Conservation (phyloP, 2,888 invertebrate genomes). For the Ennomos quercinarius region DNA sequence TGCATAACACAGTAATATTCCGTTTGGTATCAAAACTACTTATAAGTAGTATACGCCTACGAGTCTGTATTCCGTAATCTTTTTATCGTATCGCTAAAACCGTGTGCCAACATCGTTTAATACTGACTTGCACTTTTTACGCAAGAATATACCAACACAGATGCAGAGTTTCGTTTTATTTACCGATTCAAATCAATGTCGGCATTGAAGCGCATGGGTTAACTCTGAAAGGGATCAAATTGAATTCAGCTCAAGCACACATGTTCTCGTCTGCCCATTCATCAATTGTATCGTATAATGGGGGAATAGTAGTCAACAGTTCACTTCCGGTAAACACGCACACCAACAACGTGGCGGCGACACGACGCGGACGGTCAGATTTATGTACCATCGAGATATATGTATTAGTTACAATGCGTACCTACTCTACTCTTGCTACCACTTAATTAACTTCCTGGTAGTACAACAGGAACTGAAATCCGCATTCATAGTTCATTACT, state of each 20-base stretch:
- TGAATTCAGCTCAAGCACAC: conserved; percentile 77
- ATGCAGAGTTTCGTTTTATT: conserved; percentile 57
- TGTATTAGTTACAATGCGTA: conserved; percentile 29
- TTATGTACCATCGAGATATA: conserved; percentile 29
- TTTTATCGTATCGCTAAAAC: neutral
- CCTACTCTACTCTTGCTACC: conserved; percentile 18
- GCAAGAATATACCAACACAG: conserved; percentile 4
- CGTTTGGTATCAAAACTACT: conserved; percentile 2
- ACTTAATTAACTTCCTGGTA: conserved; percentile 46
- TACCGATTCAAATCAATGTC: conserved; percentile 77
- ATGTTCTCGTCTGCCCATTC: conserved; percentile 76
- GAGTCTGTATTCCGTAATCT: neutral
- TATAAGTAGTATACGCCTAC: neutral
- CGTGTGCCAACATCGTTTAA: neutral
- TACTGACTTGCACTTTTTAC: conserved; percentile 8
- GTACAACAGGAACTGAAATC: conserved; percentile 33
- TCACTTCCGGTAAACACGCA: conserved; percentile 65
- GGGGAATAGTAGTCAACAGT: conserved; percentile 74
- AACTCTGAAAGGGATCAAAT: conserved; percentile 77
- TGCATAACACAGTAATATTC: neutral
- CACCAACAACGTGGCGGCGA: conserved; percentile 33
- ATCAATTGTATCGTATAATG: conserved; percentile 77
- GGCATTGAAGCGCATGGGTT: conserved; percentile 72
- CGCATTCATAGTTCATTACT: conserved; percentile 16
- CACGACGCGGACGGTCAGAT: too few relatives aligned